phyloP scores from a whole-genome alignment of 2,797 vertebrate species.

The Spondyliosoma cantharus region DNA sequence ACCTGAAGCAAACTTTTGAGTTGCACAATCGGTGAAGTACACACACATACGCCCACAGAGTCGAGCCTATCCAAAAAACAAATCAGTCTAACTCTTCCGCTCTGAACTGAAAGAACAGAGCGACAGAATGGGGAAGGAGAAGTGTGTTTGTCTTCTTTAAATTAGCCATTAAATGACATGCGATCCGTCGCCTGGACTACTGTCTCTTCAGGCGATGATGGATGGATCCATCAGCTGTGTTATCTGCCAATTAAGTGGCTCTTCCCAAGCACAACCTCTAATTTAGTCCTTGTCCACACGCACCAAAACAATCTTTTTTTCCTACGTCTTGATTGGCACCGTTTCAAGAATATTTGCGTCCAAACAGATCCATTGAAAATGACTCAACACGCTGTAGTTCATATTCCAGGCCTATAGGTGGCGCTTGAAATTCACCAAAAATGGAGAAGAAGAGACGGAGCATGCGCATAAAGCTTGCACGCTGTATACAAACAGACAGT shows the following conservation, averaged over 20 bases:
- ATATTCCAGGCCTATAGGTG: too few species aligned
- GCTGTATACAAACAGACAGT: too few species aligned
- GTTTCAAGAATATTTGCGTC: too few species aligned
- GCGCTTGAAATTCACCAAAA: too few species aligned
- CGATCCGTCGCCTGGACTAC: constrained; percentile 36
- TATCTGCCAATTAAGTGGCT: constrained; percentile 70
- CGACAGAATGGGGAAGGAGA: constrained; percentile 32
- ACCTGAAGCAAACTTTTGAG: constrained; percentile 58
- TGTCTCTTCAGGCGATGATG: constrained; percentile 65
- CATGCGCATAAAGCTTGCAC: too few species aligned
- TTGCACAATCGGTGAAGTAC: constrained; percentile 42
- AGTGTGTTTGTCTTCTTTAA: constrained; percentile 61
- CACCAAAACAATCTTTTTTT: too few species aligned
- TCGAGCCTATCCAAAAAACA: constrained; percentile 20
- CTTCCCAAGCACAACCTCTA: constrained; percentile 71
- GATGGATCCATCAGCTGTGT: constrained; percentile 70
- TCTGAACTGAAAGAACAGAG: constrained; percentile 7
- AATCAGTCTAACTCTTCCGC: constrained; percentile 13
- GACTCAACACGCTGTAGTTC: too few species aligned
- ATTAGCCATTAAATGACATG: constrained; percentile 76
- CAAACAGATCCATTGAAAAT: too few species aligned
- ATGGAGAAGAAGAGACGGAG: too few species aligned
- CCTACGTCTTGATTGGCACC: too few species aligned
- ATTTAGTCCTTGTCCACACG: too few species aligned
- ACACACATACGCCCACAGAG: background rate